A percentile compares a stretch with the other conserved stretches of the same genome.
Evolutionary conservation across 2,888 invertebrate species (phyloP).

Genomic region (Oxystoma pomonae): DNA sequence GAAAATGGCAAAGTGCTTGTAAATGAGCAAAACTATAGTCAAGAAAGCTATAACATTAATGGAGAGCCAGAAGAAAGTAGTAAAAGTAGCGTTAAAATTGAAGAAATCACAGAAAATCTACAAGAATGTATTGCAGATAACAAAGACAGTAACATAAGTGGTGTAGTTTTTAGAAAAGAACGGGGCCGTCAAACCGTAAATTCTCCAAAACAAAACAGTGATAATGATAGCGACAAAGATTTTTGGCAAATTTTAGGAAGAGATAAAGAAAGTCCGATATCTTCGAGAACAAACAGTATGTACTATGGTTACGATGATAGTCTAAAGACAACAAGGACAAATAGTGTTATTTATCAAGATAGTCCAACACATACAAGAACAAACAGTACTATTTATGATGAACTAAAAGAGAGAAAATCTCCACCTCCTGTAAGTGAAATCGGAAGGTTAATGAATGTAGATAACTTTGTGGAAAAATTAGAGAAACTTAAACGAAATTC

Average conservation of each 20-base stretch:
- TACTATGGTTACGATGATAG: background rate
- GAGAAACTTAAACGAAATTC: constrained; percentile 30
- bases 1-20: background rate
- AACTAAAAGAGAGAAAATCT: constrained; percentile 22
- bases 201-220: background rate
- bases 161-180: background rate
- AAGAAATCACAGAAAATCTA: background rate
- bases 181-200: background rate
- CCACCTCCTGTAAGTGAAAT: constrained; percentile 7
- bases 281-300: background rate
- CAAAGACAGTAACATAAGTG: background rate
- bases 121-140: background rate
- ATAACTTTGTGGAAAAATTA: constrained; percentile 30
- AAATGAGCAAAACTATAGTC: background rate
- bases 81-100: background rate
- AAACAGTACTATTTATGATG: constrained; percentile 21
- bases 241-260: constrained; percentile 4
- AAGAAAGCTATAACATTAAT: background rate
- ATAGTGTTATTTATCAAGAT: background rate
- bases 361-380: background rate
- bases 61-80: background rate
- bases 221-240: constrained; percentile 7
- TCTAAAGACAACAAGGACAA: background rate
- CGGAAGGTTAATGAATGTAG: constrained; percentile 30
- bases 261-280: background rate